These are phyloP conservation scores for Tetrapedia diversipes DNA, from an alignment of 2,888 invertebrate species.

Conservation along the genomic window DNA sequence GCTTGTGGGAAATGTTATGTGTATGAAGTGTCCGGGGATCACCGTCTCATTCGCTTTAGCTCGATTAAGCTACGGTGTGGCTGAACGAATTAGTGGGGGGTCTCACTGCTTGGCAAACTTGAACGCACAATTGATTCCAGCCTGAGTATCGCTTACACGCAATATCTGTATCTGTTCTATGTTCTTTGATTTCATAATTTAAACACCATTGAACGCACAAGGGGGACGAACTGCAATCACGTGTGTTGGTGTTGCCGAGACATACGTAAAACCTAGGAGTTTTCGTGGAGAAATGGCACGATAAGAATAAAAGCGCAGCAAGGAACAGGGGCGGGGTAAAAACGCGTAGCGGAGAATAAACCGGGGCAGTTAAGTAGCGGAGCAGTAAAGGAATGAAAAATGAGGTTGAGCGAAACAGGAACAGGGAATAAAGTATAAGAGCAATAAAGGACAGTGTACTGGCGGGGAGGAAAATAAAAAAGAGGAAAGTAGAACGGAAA, in stretches of 20 bases:
- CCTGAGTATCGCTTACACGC: background rate
- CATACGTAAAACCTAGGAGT: constrained; percentile 7
- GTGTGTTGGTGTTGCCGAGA: background rate
- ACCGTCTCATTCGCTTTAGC: too few relatives aligned
- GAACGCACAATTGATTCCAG: background rate
- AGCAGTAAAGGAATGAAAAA: constrained; percentile 49
- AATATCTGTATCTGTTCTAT: background rate
- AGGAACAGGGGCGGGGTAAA: constrained; percentile 27
- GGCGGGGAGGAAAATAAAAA: constrained; percentile 2
- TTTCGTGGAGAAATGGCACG: constrained; percentile 19
- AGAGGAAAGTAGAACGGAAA: background rate
- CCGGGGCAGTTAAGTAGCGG: constrained; percentile 46
- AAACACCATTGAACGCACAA: background rate
- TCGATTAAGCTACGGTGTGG: too few relatives aligned
- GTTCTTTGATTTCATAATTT: background rate
- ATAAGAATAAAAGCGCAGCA: constrained; percentile 25
- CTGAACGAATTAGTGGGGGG: too few relatives aligned
- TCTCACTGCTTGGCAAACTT: background rate
- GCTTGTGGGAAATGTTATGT: too few relatives aligned
- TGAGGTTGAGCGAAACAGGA: constrained; percentile 52
- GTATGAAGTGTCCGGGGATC: too few relatives aligned
- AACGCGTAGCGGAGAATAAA: constrained; percentile 45
- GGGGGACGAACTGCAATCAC: background rate
- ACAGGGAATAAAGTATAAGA: constrained; percentile 47
- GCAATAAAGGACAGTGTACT: constrained; percentile 34